Evolutionary conservation across 2,113 vertebrate species (phyloP).

Genomic region (Percina caprodes): DNA sequence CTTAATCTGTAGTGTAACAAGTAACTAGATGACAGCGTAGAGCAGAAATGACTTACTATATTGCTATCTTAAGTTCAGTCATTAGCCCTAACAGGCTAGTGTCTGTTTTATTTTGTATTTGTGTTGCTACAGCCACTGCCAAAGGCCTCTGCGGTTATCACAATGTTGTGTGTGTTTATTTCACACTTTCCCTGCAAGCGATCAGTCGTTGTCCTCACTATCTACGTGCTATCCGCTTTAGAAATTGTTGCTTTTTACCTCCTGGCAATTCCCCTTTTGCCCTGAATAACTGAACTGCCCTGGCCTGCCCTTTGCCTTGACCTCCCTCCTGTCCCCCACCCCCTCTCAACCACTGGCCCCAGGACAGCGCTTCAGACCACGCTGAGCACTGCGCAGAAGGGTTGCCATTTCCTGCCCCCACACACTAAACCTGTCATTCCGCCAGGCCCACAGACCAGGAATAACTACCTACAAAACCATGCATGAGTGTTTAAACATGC

Average conservation of each 20-base stretch:
- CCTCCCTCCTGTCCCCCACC: constrained; percentile 32
- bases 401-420: constrained; percentile 59
- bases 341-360: constrained; percentile 24
- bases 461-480: constrained; percentile 60
- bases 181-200: not conserved
- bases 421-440: constrained; percentile 67
- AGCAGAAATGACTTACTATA: not conserved
- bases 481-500: constrained; percentile 46
- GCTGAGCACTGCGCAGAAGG: constrained; percentile 28
- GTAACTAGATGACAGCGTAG: not conserved
- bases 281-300: constrained; percentile 59
- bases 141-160: not conserved
- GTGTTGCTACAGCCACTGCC: not conserved
- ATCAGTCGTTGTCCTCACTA: not conserved
- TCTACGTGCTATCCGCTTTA: constrained; percentile 10
- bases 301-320: constrained; percentile 57
- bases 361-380: constrained; percentile 32
- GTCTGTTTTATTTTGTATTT: not conserved
- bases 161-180: constrained; percentile 8
- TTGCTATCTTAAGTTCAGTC: no score
- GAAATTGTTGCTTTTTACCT: constrained; percentile 30
- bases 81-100: not conserved
- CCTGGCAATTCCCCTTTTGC: constrained; percentile 27
- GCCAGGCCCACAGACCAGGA: constrained; percentile 55
- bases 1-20: not conserved